Percentiles rank a stretch among this genome's conserved stretches.
Conservation (phyloP, 2,797 vertebrate species). For the Myoxocephalus aenaeus region DNA sequence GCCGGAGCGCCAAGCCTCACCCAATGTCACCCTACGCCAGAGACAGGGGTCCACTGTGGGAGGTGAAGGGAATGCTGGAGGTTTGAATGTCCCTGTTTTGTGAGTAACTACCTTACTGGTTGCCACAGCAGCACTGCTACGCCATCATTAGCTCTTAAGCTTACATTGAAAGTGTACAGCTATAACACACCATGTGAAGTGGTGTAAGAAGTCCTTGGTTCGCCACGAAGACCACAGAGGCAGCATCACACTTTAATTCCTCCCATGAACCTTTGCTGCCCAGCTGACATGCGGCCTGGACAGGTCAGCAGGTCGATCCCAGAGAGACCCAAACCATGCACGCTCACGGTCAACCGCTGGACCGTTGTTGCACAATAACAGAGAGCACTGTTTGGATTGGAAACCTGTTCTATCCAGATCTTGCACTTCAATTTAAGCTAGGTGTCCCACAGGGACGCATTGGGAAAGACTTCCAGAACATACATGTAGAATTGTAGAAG, state of each 20-base stretch:
- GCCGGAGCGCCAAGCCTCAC: conserved; percentile 46
- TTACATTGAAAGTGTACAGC: conserved; percentile 17
- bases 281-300: not conserved
- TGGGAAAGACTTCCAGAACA: not conserved
- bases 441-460: not conserved
- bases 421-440: not conserved
- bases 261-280: not conserved
- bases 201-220: not conserved
- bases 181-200: not conserved
- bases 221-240: not conserved
- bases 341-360: not conserved
- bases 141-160: not conserved
- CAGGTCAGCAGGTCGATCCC: too few species aligned
- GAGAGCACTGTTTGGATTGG: not conserved
- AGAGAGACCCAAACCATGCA: too few species aligned
- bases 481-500: not conserved
- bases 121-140: conserved; percentile 5
- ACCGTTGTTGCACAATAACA: too few species aligned
- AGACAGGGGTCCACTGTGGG: conserved; percentile 24
- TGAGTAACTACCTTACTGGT: not conserved
- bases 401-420: not conserved
- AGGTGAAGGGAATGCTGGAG: conserved; percentile 31
- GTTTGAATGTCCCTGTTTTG: conserved; percentile 42
- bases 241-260: not conserved
- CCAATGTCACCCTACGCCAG: not conserved